phyloP scores from a whole-genome alignment of 1,140 invertebrate species.

The Orchesella cincta region DNA sequence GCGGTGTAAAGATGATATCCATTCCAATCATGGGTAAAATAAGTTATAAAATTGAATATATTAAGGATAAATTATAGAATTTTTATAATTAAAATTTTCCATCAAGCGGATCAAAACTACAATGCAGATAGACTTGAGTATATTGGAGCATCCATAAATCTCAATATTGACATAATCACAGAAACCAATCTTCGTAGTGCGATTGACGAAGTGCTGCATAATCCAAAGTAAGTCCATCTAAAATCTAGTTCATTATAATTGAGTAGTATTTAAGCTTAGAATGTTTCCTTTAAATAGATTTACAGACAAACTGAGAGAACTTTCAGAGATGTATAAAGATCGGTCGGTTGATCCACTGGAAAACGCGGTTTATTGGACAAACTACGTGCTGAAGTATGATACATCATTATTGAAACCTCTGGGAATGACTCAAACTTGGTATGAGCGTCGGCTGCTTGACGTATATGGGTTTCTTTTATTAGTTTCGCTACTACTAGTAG shows the following conservation, averaged over 20 bases:
- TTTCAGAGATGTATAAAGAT: constrained; percentile 57
- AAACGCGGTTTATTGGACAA: constrained; percentile 58
- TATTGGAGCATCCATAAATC: background rate
- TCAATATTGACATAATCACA: background rate
- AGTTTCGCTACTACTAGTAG: background rate
- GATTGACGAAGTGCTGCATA: background rate
- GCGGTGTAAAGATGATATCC: background rate
- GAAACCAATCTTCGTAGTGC: background rate
- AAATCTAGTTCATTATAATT: no score
- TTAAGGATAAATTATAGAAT: background rate
- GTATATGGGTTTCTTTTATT: constrained; percentile 36
- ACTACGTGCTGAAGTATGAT: constrained; percentile 61
- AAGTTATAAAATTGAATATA: no score
- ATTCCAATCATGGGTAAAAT: constrained; percentile 9
- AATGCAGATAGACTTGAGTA: constrained; percentile 8
- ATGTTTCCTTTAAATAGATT: background rate
- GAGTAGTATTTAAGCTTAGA: no score
- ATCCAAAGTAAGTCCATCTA: background rate
- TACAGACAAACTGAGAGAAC: background rate
- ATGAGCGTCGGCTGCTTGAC: constrained; percentile 53
- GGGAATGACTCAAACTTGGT: constrained; percentile 55
- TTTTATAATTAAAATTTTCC: constrained; percentile 10
- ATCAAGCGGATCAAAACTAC: constrained; percentile 5
- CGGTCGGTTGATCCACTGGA: constrained; percentile 55
- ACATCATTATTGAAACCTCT: constrained; percentile 57